Percentiles rank a stretch among this genome's conserved stretches.
Evolutionary conservation across 2,797 vertebrate genomes (phyloP).

Genomic region (Orientallactaga sibirica): DNA sequence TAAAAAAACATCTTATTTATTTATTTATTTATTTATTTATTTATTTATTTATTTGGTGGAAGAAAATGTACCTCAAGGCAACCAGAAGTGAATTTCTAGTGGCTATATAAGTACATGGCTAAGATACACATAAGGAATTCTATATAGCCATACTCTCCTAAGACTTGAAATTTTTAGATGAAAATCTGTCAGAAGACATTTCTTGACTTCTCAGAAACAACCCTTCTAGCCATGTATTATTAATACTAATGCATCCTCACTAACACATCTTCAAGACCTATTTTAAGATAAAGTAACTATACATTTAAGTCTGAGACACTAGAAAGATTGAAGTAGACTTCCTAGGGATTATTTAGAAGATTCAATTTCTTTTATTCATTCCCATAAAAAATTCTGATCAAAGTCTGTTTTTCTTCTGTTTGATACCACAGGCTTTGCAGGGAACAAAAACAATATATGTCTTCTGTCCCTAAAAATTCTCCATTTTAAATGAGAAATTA

Average conservation of each 20-base stretch:
- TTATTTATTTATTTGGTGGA: background rate
- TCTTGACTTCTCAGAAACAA: constrained; percentile 43
- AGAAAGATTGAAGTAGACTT: constrained; percentile 33
- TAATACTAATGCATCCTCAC: constrained; percentile 30
- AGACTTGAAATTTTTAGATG: constrained; percentile 21
- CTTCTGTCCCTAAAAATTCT: constrained; percentile 2
- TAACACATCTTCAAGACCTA: constrained; percentile 12
- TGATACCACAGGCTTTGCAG: background rate
- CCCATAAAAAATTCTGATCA: constrained; percentile 7
- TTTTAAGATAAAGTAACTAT: background rate
- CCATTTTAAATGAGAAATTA: constrained; percentile 27
- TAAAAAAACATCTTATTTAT: constrained; percentile 20
- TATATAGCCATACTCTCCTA: constrained; percentile 54
- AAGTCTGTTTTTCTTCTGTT: background rate
- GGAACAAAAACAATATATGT: background rate
- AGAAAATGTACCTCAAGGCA: constrained; percentile 20
- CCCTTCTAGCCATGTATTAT: background rate
- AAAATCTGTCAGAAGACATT: constrained; percentile 5
- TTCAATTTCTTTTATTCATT: background rate
- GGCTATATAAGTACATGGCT: background rate
- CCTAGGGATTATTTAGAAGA: background rate
- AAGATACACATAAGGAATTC: background rate
- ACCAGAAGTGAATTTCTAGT: constrained; percentile 38
- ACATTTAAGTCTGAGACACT: background rate
- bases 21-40: too few species aligned